These are phyloP conservation scores for Pimpla rufipes DNA, from an alignment of 2,888 invertebrate species.

Conservation along the genomic window DNA sequence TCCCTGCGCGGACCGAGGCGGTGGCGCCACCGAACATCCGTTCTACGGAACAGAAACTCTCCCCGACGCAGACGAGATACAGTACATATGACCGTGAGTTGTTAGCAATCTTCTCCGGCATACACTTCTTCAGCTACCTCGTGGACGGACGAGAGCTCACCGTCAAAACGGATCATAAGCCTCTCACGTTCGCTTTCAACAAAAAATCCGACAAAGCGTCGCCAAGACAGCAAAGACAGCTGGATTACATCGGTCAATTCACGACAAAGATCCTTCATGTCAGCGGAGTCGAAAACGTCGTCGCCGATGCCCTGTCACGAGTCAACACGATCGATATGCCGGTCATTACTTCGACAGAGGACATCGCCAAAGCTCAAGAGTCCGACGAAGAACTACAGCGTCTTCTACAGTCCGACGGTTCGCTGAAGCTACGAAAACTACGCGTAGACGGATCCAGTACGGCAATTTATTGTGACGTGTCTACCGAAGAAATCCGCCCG, in stretches of 20 bases:
- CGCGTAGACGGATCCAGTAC: background rate
- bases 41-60: constrained; percentile 1
- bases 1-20: no score
- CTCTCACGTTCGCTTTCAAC: background rate
- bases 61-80: background rate
- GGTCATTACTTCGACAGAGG: background rate
- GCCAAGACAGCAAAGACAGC: background rate
- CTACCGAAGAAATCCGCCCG: constrained; percentile 60
- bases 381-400: background rate
- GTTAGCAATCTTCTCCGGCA: background rate
- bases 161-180: background rate
- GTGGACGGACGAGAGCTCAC: background rate
- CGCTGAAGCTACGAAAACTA: background rate
- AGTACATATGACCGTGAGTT: constrained; percentile 4
- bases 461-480: constrained; percentile 59
- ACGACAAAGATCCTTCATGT: background rate
- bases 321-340: background rate
- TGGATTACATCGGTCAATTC: background rate
- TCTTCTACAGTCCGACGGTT: background rate
- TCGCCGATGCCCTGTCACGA: background rate
- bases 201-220: background rate
- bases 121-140: background rate
- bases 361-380: background rate
- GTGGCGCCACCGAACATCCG: no score
- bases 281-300: background rate